Evolutionary conservation across 2,797 vertebrate genomes (phyloP).

Genomic region (Melanotaenia maccullochi): DNA sequence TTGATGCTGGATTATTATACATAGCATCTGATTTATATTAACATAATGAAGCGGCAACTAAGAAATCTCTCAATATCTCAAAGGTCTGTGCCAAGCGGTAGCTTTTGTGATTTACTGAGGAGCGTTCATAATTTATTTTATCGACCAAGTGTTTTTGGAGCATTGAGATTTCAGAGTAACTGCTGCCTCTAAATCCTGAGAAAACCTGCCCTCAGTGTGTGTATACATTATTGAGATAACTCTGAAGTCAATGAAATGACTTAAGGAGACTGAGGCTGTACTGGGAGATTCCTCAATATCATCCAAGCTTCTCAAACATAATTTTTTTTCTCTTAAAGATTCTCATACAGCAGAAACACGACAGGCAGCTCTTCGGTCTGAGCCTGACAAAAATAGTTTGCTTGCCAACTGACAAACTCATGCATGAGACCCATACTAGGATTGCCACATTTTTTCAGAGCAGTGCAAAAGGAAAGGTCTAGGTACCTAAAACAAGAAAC

Average conservation of each 20-base stretch:
- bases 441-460: slow-evolving; percentile 41
- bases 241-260: slow-evolving; percentile 58
- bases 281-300: slow-evolving; percentile 48
- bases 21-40: slow-evolving; percentile 24
- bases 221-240: slow-evolving; percentile 64
- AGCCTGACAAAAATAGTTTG: slow-evolving; percentile 42
- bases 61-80: slow-evolving; percentile 30
- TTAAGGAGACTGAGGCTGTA: slow-evolving; percentile 54
- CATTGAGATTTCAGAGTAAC: slow-evolving; percentile 55
- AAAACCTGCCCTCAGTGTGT: slow-evolving; percentile 50
- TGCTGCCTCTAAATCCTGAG: slow-evolving; percentile 59
- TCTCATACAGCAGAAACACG: slow-evolving; percentile 24
- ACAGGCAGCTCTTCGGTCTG: slow-evolving; percentile 36
- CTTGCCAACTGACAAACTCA: slow-evolving; percentile 36
- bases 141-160: slow-evolving; percentile 16
- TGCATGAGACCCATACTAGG: slow-evolving; percentile 18
- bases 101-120: slow-evolving; percentile 51
- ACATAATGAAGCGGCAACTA: slow-evolving; percentile 28
- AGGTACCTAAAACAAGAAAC: slow-evolving; percentile 36
- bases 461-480: slow-evolving; percentile 1
- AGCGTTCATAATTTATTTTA: slow-evolving; percentile 58
- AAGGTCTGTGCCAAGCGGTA: slow-evolving; percentile 35
- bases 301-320: slow-evolving; percentile 42
- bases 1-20: slow-evolving; percentile 32
- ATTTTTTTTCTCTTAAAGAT: slow-evolving; percentile 18